Percentiles rank a stretch among this genome's conserved stretches.
phyloP scores from a whole-genome alignment of 2,113 vertebrate species.

The Lampris incognitus region DNA sequence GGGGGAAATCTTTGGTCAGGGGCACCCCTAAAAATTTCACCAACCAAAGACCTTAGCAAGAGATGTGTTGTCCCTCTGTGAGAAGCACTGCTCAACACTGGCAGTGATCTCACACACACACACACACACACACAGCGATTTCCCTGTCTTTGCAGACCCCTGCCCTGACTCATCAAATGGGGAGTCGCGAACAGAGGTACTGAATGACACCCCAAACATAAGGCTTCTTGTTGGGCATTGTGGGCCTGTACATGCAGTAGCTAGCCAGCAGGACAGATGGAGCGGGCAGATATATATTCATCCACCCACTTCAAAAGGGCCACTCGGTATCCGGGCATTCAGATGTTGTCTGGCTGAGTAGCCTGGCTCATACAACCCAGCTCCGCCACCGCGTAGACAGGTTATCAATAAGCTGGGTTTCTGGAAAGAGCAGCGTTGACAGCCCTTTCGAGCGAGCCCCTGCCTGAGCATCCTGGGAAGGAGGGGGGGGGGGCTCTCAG shows the following conservation, averaged over 20 bases:
- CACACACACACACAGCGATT: background rate
- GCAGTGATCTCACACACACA: conserved; percentile 11
- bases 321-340: conserved; percentile 17
- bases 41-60: conserved; percentile 36
- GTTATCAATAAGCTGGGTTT: conserved; percentile 59
- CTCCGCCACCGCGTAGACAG: conserved; percentile 31
- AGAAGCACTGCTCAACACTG: conserved; percentile 28
- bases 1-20: no score
- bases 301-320: conserved; percentile 43
- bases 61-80: conserved; percentile 3
- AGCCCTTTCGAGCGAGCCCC: conserved; percentile 23
- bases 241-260: conserved; percentile 3
- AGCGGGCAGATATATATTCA: conserved; percentile 23
- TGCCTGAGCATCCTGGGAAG: background rate
- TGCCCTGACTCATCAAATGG: conserved; percentile 1
- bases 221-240: conserved; percentile 29
- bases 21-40: conserved; percentile 17
- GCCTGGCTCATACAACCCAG: conserved; percentile 2
- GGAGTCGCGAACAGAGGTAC: conserved; percentile 16
- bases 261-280: conserved; percentile 35
- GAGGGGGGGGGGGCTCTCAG: conserved; percentile 29
- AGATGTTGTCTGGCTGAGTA: conserved; percentile 34
- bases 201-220: conserved; percentile 7
- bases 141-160: background rate
- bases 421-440: conserved; percentile 35